Evolutionary conservation across 2,888 invertebrate species (phyloP).

Genomic region (Macaria notata): DNA sequence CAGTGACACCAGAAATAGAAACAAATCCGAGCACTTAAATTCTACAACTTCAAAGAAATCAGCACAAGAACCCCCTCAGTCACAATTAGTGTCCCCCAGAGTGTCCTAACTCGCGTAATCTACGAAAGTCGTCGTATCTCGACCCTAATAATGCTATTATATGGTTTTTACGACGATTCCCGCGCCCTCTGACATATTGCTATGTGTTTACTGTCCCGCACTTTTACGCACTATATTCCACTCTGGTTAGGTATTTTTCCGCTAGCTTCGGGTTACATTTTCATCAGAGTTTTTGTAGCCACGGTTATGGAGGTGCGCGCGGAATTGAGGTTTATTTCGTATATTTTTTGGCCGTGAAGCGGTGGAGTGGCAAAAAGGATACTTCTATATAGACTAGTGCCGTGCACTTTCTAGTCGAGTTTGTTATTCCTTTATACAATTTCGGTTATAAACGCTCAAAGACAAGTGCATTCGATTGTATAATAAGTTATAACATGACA

Average conservation of each 20-base stretch:
- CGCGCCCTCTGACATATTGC: slow-evolving; percentile 51
- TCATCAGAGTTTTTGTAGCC: slow-evolving; percentile 44
- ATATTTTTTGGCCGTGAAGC: too few species aligned
- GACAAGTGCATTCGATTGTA: too few species aligned
- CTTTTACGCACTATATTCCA: slow-evolving; percentile 47
- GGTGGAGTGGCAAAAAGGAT: too few species aligned
- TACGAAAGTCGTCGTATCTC: slow-evolving; percentile 44
- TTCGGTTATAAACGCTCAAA: too few species aligned
- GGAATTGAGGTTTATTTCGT: neutral
- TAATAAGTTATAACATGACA: too few species aligned
- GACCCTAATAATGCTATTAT: slow-evolving; percentile 44
- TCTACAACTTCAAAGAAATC: too few species aligned
- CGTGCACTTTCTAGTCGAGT: too few species aligned
- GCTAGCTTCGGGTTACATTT: slow-evolving; percentile 47
- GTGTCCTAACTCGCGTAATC: slow-evolving; percentile 49
- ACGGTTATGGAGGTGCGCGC: slow-evolving; percentile 4
- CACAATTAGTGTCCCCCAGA: slow-evolving; percentile 32
- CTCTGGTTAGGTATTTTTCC: slow-evolving; percentile 43
- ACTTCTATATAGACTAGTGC: too few species aligned
- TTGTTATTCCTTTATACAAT: too few species aligned
- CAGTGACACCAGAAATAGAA: neutral
- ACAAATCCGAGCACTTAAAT: neutral
- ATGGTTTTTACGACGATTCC: slow-evolving; percentile 50
- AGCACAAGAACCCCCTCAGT: slow-evolving; percentile 12
- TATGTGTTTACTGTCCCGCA: slow-evolving; percentile 44